Percentiles rank a stretch among this genome's conserved stretches.
These are phyloP conservation scores for Drosophila subquinaria DNA, from an alignment of 2,888 invertebrate species.

Conservation along the genomic window DNA sequence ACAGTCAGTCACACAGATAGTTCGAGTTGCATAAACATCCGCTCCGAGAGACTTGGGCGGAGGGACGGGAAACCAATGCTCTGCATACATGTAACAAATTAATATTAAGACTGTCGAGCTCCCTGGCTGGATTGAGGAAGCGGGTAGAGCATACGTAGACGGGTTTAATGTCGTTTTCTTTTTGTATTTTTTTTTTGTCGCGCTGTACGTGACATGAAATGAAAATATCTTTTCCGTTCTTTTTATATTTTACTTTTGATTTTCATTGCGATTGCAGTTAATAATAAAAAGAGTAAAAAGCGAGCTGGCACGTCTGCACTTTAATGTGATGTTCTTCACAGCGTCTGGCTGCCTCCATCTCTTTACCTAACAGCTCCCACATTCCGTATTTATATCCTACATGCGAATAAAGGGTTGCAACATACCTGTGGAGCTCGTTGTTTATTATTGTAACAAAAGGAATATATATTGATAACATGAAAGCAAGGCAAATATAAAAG, in stretches of 20 bases:
- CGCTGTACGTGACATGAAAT: constrained; percentile 70
- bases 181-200: constrained; percentile 37
- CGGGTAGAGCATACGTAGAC: constrained; percentile 3
- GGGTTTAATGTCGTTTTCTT: constrained; percentile 31
- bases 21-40: constrained; percentile 50
- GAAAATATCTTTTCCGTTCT: constrained; percentile 43
- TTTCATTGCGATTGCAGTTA: constrained; percentile 55
- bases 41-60: constrained; percentile 4
- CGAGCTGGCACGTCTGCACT: constrained; percentile 62
- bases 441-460: neutral
- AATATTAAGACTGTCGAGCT: constrained; percentile 41
- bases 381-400: neutral
- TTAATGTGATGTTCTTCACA: constrained; percentile 38
- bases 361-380: neutral
- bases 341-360: neutral
- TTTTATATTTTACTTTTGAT: constrained; percentile 45
- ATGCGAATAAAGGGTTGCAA: constrained; percentile 26
- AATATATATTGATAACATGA: neutral
- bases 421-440: constrained; percentile 26
- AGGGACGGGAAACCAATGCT: constrained; percentile 30
- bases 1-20: neutral
- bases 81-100: constrained; percentile 60
- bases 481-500: neutral
- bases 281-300: constrained; percentile 20
- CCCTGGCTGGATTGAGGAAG: constrained; percentile 16